phyloP scores from a whole-genome alignment of 2,797 vertebrate species.

The Champsocephalus esox region DNA sequence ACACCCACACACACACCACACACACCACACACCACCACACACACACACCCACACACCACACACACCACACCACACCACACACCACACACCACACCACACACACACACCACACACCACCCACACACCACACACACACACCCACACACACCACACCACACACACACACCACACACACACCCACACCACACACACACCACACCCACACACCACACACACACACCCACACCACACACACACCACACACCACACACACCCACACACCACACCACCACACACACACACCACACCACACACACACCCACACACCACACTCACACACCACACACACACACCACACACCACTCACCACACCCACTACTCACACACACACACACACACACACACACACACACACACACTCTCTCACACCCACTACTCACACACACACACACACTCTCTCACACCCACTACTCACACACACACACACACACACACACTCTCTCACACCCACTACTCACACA shows the following conservation, averaged over 20 bases:
- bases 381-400: not conserved
- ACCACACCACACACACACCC: not conserved
- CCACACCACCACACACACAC: slow-evolving; percentile 14
- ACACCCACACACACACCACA: not conserved
- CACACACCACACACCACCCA: not conserved
- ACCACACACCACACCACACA: too few species aligned
- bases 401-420: slow-evolving; percentile 11
- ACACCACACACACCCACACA: slow-evolving; percentile 2
- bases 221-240: not conserved
- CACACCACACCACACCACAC: too few species aligned
- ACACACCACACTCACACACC: slow-evolving; percentile 1
- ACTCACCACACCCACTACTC: too few species aligned
- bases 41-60: slow-evolving; percentile 16
- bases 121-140: slow-evolving; percentile 14
- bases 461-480: not conserved
- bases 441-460: slow-evolving; percentile 6
- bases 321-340: slow-evolving; percentile 4
- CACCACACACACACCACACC: slow-evolving; percentile 9
- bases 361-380: slow-evolving; percentile 12
- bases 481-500: slow-evolving; percentile 8
- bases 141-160: slow-evolving; percentile 12
- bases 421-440: slow-evolving; percentile 3
- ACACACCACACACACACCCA: not conserved
- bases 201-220: slow-evolving; percentile 9
- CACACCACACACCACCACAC: not conserved